Evolutionary conservation across 2,888 invertebrate species (phyloP).

Genomic region (Syrista parreyssii): DNA sequence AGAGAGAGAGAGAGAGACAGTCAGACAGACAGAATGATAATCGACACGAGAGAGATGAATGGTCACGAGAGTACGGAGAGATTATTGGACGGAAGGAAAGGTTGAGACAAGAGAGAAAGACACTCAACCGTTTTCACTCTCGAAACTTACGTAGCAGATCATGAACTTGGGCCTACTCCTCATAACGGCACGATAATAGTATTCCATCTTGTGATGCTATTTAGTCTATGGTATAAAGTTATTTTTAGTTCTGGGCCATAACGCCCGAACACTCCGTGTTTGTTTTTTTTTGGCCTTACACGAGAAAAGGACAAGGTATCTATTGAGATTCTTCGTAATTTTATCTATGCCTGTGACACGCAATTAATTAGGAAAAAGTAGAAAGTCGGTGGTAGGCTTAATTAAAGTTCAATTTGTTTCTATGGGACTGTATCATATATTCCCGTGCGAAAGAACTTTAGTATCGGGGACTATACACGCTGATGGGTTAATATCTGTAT

Average conservation of each 20-base stretch:
- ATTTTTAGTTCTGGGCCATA: neutral
- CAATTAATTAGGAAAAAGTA: too few relatives aligned
- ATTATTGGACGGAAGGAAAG: neutral
- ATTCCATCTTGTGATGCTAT: constrained; percentile 37
- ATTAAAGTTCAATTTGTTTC: neutral
- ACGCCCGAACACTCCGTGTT: constrained; percentile 12
- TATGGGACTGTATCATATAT: neutral
- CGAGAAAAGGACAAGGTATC: neutral
- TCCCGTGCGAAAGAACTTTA: constrained; percentile 46
- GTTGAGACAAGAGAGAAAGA: neutral
- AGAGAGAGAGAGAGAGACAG: neutral
- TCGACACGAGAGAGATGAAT: neutral
- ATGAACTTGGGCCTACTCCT: constrained; percentile 45
- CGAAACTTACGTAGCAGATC: constrained; percentile 51
- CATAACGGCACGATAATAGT: constrained; percentile 35
- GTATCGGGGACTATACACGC: constrained; percentile 46
- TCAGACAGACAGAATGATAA: constrained; percentile 13
- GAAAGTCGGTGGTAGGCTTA: neutral
- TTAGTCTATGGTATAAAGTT: neutral
- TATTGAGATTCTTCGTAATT: neutral
- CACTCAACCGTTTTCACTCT: constrained; percentile 53
- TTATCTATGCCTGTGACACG: neutral
- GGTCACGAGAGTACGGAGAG: constrained; percentile 7
- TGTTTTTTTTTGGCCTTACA: constrained; percentile 12
- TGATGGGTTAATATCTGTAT: constrained; percentile 65